Evolutionary conservation across 2,797 vertebrate genomes (phyloP), one percentile per base, ranked within the genome.

Genomic region (Anas bernieri): DNA sequence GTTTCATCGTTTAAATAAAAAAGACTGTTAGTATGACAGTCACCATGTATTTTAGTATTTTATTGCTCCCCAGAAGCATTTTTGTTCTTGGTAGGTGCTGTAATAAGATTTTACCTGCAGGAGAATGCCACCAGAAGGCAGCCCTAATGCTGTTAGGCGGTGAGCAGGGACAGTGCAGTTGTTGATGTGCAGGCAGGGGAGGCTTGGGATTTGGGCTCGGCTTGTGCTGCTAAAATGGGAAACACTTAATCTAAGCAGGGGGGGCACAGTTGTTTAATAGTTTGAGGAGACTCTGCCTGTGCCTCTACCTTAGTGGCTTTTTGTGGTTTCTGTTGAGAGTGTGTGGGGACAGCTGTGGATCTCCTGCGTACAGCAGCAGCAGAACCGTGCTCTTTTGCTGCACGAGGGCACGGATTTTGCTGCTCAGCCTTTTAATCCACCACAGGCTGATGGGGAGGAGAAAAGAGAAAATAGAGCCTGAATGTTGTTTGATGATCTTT

Each of bases 101-200:
- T 91, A 89, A 90, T 94, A 78, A 86, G 70, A 86, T 96, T 86
- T 94, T 92, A 62, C 63, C 52, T 92, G 79, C 76, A 93, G 89
- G 59, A 94, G 76, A 69, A 83, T 92, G 76, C n/a, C 26, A 77
- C 23, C 77, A 78, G 76, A 85, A 92, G 35, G n/a, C 67, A 73
- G 41, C 43, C 69, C 66, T 92, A 63, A 92, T 93, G 92, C 69
- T 84, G 77, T 94, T 91, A 86, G 55, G 37, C 28, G 54, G 52
- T 2, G 6, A 88, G 89, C 69, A 46, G 93, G 86, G 88, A 58
- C 62, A 33, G 61, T 55, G 50, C 64, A 74, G 79, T 72, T 3
- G 1, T 31, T 30, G 61, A 16, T 54, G 31, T 70, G 81, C 78
- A 55, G 82, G 64, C 73, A 83, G 37, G n/a, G n/a, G 37, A 75